A percentile compares a stretch with the other conserved stretches of the same genome.
Evolutionary conservation across 2,888 invertebrate species (phyloP).

Genomic region (Melanostoma mellinum): DNA sequence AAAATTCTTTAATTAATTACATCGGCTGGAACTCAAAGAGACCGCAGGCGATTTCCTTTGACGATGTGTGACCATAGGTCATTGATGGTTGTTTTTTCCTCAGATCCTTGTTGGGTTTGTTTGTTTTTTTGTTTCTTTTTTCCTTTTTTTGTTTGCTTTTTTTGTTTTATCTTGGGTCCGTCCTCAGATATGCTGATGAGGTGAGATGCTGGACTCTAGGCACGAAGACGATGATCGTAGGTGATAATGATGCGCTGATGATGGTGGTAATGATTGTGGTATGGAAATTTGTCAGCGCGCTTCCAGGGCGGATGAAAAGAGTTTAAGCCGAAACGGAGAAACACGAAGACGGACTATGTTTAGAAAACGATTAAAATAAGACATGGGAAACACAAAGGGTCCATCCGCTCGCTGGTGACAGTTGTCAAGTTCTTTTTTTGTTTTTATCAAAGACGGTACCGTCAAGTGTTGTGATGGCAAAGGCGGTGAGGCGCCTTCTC

Average conservation of each 20-base stretch:
- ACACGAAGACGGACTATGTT: constrained; percentile 27
- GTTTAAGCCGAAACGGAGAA: constrained; percentile 42
- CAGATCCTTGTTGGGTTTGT: constrained; percentile 65
- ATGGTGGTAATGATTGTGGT: constrained; percentile 67
- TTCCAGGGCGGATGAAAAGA: constrained; percentile 50
- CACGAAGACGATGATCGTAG: constrained; percentile 53
- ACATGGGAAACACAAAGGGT: constrained; percentile 61
- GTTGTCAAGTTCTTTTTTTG: constrained; percentile 12
- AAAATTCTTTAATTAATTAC: constrained; percentile 73
- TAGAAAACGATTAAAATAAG: constrained; percentile 62
- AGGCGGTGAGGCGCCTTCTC: constrained; percentile 50
- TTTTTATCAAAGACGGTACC: background rate
- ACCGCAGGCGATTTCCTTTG: constrained; percentile 71
- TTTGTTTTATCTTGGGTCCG: constrained; percentile 23
- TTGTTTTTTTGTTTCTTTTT: constrained; percentile 27
- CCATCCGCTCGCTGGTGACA: constrained; percentile 36
- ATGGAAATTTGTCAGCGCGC: constrained; percentile 66
- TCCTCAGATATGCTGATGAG: constrained; percentile 62
- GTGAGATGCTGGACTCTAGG: constrained; percentile 52
- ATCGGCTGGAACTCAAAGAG: constrained; percentile 60
- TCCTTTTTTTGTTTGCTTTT: constrained; percentile 18
- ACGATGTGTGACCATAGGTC: constrained; percentile 73
- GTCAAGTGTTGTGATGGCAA: background rate
- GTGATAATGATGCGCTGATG: constrained; percentile 71
- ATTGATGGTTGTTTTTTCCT: constrained; percentile 63